Conservation (phyloP, 2,797 vertebrate genomes). For the Pempheris klunzingeri region DNA sequence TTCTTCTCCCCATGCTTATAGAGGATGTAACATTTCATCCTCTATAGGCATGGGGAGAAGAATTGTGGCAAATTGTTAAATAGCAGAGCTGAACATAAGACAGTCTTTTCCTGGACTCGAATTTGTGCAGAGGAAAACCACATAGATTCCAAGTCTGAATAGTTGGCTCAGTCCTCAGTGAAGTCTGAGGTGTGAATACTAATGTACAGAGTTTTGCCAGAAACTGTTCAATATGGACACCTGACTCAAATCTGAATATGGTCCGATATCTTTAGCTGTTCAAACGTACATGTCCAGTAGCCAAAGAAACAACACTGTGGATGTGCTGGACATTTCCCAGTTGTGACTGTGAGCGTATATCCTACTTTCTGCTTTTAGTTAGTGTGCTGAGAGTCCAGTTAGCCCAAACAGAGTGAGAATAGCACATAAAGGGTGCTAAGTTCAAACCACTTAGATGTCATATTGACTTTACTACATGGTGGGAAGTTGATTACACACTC, state of each 20-base stretch:
- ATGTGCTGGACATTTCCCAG: constrained; percentile 31
- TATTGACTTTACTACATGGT: constrained; percentile 65
- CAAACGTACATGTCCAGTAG: background rate
- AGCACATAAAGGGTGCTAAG: constrained; percentile 44
- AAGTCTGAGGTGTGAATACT: constrained; percentile 33
- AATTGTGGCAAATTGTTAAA: background rate
- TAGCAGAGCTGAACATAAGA: constrained; percentile 9
- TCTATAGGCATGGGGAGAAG: background rate
- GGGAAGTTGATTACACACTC: constrained; percentile 64
- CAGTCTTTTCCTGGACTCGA: constrained; percentile 4
- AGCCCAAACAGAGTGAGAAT: constrained; percentile 25
- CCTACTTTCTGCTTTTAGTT: constrained; percentile 18
- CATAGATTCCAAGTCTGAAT: background rate
- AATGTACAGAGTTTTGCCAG: constrained; percentile 36
- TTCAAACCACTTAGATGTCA: constrained; percentile 62
- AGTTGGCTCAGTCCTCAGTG: constrained; percentile 7
- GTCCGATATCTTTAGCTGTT: constrained; percentile 9
- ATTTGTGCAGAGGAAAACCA: constrained; percentile 2
- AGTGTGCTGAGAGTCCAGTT: constrained; percentile 16
- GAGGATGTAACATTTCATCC: background rate
- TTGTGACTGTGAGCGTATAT: constrained; percentile 8
- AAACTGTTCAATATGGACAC: background rate
- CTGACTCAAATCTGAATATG: background rate
- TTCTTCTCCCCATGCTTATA: no score
- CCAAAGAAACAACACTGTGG: constrained; percentile 22